Conservation (phyloP, 2,888 invertebrate genomes). For the Zeuzera pyrina region DNA sequence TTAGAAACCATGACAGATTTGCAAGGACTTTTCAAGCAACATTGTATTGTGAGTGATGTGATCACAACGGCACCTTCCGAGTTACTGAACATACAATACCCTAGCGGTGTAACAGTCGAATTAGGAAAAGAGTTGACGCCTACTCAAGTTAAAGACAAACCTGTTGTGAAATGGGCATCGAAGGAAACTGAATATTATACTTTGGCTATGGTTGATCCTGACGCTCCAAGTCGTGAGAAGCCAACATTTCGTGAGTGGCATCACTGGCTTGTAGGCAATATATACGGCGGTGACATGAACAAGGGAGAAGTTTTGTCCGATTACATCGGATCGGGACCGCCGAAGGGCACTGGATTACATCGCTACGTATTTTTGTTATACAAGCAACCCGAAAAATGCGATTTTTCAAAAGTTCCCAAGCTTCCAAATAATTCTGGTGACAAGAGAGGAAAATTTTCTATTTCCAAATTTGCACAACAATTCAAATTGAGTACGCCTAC, state of each 20-base stretch:
- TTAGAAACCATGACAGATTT: conserved; percentile 49
- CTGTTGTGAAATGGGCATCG: conserved; percentile 76
- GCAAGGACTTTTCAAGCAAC: conserved; percentile 53
- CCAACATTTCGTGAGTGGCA: conserved; percentile 82
- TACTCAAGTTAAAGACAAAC: conserved; percentile 79
- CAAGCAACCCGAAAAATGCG: conserved; percentile 70
- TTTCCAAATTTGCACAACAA: conserved; percentile 71
- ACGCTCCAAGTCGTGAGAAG: conserved; percentile 80
- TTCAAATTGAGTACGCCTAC: conserved; percentile 72
- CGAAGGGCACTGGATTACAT: conserved; percentile 80
- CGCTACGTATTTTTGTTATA: conserved; percentile 80
- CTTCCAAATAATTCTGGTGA: conserved; percentile 61
- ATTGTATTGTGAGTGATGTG: conserved; percentile 79
- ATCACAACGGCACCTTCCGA: conserved; percentile 72
- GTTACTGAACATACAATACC: conserved; percentile 63
- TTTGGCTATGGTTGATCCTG: conserved; percentile 78
- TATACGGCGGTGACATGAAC: conserved; percentile 74
- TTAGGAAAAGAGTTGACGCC: conserved; percentile 81
- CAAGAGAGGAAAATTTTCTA: conserved; percentile 71
- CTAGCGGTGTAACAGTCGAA: conserved; percentile 58
- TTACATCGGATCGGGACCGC: conserved; percentile 79
- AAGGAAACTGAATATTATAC: conserved; percentile 77
- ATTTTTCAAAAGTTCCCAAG: conserved; percentile 49
- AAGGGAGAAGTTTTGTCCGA: conserved; percentile 77
- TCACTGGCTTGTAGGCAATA: conserved; percentile 85